A percentile compares a stretch with the other conserved stretches of the same genome.
Conservation (phyloP, 2,888 invertebrate genomes). For the Nebria salina region DNA sequence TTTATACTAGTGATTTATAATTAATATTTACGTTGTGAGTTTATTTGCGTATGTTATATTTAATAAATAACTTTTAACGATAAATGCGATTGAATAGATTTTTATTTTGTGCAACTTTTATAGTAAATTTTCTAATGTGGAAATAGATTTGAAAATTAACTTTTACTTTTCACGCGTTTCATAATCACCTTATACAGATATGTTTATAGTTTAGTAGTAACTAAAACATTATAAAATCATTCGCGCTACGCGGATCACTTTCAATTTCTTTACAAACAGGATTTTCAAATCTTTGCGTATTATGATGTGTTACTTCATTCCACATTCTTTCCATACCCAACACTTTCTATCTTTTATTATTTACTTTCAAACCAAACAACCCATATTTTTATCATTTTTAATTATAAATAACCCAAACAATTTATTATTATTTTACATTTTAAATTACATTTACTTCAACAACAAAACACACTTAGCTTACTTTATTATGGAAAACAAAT, state of each 20-base stretch:
- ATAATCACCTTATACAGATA: background rate
- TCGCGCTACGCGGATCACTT: slow-evolving; percentile 25
- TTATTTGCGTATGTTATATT: too few species aligned
- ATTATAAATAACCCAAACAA: too few species aligned
- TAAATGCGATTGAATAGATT: too few species aligned
- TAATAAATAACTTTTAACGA: too few species aligned
- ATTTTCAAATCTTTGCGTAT: slow-evolving; percentile 26
- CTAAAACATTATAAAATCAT: too few species aligned
- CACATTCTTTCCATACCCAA: slow-evolving; percentile 16
- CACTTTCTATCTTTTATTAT: slow-evolving; percentile 7
- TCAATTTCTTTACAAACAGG: slow-evolving; percentile 43
- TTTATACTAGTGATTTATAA: too few species aligned
- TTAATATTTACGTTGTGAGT: too few species aligned
- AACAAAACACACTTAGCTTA: too few species aligned
- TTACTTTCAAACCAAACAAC: background rate
- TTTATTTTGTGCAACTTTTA: background rate
- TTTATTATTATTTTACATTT: too few species aligned
- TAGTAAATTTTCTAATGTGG: background rate
- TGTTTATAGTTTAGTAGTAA: background rate
- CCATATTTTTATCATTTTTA: too few species aligned
- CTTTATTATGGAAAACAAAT: too few species aligned
- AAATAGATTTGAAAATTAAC: slow-evolving; percentile 37
- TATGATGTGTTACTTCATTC: slow-evolving; percentile 28
- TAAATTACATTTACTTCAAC: too few species aligned
- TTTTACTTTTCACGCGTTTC: slow-evolving; percentile 17